Evolutionary conservation across 1,140 invertebrate species (phyloP), one percentile per base, ranked within the genome.

Genomic region (Hyles euphorbiae): DNA sequence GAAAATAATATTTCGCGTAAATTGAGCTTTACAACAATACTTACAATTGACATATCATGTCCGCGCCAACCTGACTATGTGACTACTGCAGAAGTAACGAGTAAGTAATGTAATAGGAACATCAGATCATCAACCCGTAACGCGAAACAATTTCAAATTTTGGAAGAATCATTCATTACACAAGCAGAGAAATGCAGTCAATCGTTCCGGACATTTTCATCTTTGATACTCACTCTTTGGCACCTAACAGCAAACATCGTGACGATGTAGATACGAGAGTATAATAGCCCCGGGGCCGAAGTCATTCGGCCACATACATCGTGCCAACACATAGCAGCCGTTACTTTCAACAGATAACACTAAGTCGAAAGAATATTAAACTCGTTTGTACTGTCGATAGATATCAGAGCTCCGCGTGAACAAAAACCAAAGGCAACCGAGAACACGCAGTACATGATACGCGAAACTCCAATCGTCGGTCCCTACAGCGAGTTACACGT

Each of bases 151-250:
- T 77, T 83, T 87, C 82, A 70, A 82, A 76, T 68, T 87, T 86
- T 83, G 81, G 79, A 86, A 88, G 82, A 65, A 68, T 70, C 36
- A 10, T 11, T 56, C 59, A 78, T 82, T 76, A 76, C 71, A 76
- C 74, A 77, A 81, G 71, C 69, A 67, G 66, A 75, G 72, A 71
- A 68, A 85, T 80, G 78, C 79, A 72, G 73, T 80, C 68, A 72
- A 73, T 78, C 53, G 71, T 81, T 78, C 76, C 76, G 70, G 72
- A 81, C 70, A 83, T 85, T 81, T 87, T 88, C 70, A 83, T 88
- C 85, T 88, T 88, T 88, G 83, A 88, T 88, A 84, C 70, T 75
- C 76, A 78, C 73, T 88, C 85, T 88, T 88, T 88, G 85, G 85
- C 85, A 88, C 84, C 82, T 83, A 81, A 87, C 75, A 78, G 44